phyloP scores from a whole-genome alignment of 2,113 vertebrate species.

The Sisor rabdophorus region DNA sequence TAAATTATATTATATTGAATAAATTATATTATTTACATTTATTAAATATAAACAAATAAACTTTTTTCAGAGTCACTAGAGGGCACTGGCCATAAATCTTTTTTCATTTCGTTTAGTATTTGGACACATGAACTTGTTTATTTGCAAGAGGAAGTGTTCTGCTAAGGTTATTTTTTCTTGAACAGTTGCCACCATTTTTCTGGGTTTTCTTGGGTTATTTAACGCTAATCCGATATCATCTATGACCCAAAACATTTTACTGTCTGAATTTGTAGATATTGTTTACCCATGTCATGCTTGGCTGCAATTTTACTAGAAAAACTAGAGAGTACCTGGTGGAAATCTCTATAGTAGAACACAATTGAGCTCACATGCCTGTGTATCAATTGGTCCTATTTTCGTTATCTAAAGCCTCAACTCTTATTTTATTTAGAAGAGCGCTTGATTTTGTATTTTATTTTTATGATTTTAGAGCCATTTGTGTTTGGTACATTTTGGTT shows the following conservation, averaged over 20 bases:
- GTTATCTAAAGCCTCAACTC: no score
- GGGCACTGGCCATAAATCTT: neutral
- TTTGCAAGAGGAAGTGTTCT: neutral
- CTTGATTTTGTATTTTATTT: neutral
- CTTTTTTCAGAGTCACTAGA: neutral
- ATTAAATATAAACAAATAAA: no score
- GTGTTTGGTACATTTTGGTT: neutral
- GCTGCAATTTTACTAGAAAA: neutral
- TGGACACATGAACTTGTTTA: neutral
- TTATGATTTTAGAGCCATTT: neutral
- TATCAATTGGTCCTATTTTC: neutral
- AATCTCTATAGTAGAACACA: neutral
- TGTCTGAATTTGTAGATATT: neutral
- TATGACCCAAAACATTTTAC: neutral
- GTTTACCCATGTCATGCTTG: neutral
- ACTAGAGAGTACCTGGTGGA: neutral
- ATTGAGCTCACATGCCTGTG: neutral
- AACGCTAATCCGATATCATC: neutral
- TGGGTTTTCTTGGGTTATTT: constrained; percentile 2
- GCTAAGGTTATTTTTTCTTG: no score
- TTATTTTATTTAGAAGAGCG: neutral
- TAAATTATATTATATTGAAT: neutral
- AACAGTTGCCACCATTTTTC: no score
- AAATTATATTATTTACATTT: neutral
- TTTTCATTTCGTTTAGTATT: neutral